Percentiles rank a stretch among this genome's conserved stretches.
Evolutionary conservation across 2,797 vertebrate species (phyloP).

Genomic region (Tragopan temminckii): DNA sequence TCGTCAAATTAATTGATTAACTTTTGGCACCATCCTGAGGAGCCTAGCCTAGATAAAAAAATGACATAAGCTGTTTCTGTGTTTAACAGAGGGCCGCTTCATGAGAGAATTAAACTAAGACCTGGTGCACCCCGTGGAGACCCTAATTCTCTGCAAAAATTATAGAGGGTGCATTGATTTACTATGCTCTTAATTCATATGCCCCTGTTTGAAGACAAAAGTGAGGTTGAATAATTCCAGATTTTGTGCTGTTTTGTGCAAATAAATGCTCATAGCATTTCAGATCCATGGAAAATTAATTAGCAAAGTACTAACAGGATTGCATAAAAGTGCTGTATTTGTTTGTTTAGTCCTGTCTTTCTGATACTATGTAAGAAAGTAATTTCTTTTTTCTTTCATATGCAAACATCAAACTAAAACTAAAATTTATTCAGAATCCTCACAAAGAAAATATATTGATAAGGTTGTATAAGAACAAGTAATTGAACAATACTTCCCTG

Average conservation of each 20-base stretch:
- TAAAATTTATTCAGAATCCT: neutral
- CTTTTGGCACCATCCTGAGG: neutral
- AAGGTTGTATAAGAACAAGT: neutral
- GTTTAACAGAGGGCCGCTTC: constrained; percentile 2
- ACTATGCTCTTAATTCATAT: neutral
- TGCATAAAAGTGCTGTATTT: neutral
- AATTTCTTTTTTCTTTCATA: neutral
- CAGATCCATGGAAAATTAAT: neutral
- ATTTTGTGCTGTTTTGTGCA: constrained; percentile 1
- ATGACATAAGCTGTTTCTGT: neutral
- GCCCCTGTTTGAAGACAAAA: neutral
- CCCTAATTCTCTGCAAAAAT: neutral
- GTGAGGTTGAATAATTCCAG: neutral
- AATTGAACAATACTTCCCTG: neutral
- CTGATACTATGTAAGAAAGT: neutral
- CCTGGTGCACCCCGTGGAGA: constrained; percentile 6
- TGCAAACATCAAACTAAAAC: neutral
- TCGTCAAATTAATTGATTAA: neutral
- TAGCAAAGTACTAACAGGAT: neutral
- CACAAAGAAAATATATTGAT: neutral
- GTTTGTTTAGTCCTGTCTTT: neutral
- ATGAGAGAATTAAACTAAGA: constrained; percentile 6
- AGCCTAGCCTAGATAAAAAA: constrained; percentile 20
- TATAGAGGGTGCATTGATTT: neutral
- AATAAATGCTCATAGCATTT: neutral